Conservation (phyloP, 2,797 vertebrate genomes). For the Channallabes apus region DNA sequence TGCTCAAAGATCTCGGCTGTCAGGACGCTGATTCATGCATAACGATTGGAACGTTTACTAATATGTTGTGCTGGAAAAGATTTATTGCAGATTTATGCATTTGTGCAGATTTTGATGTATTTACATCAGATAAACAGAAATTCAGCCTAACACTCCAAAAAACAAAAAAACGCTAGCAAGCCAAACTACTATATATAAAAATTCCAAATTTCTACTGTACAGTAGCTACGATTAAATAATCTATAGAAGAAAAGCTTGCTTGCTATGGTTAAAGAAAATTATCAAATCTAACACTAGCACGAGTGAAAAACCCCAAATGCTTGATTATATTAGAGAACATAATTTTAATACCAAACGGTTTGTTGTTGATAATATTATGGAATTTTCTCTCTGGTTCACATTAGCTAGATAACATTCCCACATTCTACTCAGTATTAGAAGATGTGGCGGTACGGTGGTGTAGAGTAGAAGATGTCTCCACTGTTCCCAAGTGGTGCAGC, state of each 20-base stretch:
- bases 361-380: neutral
- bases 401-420: neutral
- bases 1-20: neutral
- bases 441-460: no score
- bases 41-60: neutral
- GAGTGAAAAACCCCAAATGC: neutral
- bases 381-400: neutral
- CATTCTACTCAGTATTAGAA: neutral
- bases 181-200: neutral
- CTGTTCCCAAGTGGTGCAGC: no score
- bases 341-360: no score
- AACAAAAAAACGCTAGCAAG: neutral
- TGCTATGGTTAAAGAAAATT: neutral
- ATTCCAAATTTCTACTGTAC: neutral
- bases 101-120: neutral
- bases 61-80: conserved; percentile 3
- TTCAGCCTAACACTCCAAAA: neutral
- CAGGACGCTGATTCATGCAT: neutral
- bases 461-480: no score
- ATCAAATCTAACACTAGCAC: neutral
- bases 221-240: neutral
- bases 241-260: neutral
- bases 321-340: no score
- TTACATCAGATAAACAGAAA: neutral
- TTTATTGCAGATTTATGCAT: neutral